A percentile compares a stretch with the other conserved stretches of the same genome.
Conservation (phyloP, 2,797 vertebrate species). For the Silurus aristotelis region DNA sequence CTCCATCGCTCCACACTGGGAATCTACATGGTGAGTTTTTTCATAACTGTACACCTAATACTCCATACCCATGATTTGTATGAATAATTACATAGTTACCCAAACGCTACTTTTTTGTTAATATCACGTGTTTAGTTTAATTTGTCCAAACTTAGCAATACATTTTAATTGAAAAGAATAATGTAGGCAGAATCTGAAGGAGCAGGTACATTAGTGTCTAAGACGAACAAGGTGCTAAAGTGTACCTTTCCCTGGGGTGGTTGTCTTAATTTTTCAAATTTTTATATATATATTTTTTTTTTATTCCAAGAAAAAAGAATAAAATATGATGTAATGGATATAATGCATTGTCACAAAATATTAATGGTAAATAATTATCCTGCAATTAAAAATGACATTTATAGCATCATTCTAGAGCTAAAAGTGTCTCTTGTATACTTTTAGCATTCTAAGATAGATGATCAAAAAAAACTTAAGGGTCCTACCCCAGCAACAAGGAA, state of each 20-base stretch:
- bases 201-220: too few species aligned
- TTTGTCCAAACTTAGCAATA: background rate
- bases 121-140: background rate
- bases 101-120: background rate
- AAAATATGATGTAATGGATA: background rate
- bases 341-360: background rate
- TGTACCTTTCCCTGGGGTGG: background rate
- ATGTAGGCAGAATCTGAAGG: background rate
- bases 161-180: background rate
- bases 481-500: background rate
- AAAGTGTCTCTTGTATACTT: background rate
- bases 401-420: background rate
- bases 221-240: background rate
- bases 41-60: background rate
- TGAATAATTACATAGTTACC: background rate
- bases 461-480: background rate
- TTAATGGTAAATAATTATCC: background rate
- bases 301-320: background rate
- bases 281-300: background rate
- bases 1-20: slow-evolving; percentile 74
- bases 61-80: background rate
- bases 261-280: background rate
- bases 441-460: background rate
- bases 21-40: slow-evolving; percentile 74
- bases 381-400: background rate